Base-by-base conservation (phyloP, 2,113 vertebrate species). In the Lycaon pictus region DNA sequence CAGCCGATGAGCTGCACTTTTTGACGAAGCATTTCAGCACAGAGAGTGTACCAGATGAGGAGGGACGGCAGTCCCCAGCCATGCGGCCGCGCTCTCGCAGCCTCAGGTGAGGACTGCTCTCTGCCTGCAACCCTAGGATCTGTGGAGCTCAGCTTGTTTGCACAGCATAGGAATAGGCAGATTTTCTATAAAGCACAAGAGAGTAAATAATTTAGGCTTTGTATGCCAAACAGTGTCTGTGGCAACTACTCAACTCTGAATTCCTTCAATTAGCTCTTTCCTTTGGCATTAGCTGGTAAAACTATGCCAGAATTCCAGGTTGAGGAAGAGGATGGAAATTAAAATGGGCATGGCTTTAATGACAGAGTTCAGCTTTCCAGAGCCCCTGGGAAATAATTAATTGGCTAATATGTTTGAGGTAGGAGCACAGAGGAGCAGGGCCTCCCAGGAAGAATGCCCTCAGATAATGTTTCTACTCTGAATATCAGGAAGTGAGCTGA, bases 21-120 rank as follows among this genome's bases (percentile, higher is more conserved):
- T 99, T 99, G 99, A 99, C 99, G 95, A 99, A 99, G 97, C 99
- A 99, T 99, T 99, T 99, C 99, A 99, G 99, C 98, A 99, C 99
- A 0, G 99, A 99, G 99, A 99, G 99, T 98, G 99, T 99, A 98
- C 99, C 99, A 0, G 99, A 99, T 80, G 99, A 99, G 98, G 99
- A 99, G 76, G 99, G 99, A 58, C 99, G 99, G 7, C 99, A 99
- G 87, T 99, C 99, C 25, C 99, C 99, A 94, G 99, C 99, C 98
- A 99, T 99, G 99, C 98, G 99, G 90, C 99, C 99, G 6, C 99
- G 99, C 11, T 99, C 99, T 76, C 99, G 99, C 97, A 99, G 99
- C 98, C 99, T 99, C 99, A 99, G 99, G 99, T 99, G 90, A 98
- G 94, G 56, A 76, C n/a, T 93, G 0, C 55, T 88, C 11, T 48